Conservation (phyloP, 2,888 invertebrate species). For the Osedax fenrisi region DNA sequence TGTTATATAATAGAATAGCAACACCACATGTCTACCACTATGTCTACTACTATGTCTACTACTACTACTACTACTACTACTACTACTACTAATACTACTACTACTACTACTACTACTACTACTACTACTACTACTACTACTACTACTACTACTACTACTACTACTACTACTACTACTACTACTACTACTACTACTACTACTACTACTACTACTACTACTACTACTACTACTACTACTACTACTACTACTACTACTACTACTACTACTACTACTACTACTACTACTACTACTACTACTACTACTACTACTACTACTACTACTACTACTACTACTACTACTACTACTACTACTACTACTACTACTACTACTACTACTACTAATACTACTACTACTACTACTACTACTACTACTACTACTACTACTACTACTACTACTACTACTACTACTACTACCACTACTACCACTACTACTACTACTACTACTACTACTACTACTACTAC, state of each 20-base stretch:
- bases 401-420: too few relatives aligned
- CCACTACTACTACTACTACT: slow-evolving; percentile 15
- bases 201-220: slow-evolving; percentile 15
- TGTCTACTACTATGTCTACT: too few relatives aligned
- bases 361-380: slow-evolving; percentile 18
- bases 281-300: slow-evolving; percentile 18
- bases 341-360: slow-evolving; percentile 18
- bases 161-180: slow-evolving; percentile 17
- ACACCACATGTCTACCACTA: too few relatives aligned
- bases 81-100: too few relatives aligned
- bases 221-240: slow-evolving; percentile 17
- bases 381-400: too few relatives aligned
- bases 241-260: slow-evolving; percentile 17
- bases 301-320: slow-evolving; percentile 18
- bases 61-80: too few relatives aligned
- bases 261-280: slow-evolving; percentile 17
- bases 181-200: slow-evolving; percentile 17
- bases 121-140: slow-evolving; percentile 16
- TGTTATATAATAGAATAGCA: not conserved
- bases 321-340: slow-evolving; percentile 18
- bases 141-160: slow-evolving; percentile 15
- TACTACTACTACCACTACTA: too few relatives aligned
- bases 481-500: slow-evolving; percentile 18
- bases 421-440: too few relatives aligned
- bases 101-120: too few relatives aligned